Percentiles rank a stretch among this genome's conserved stretches.
These are phyloP conservation scores for Galeopsomyia nigrocyanea DNA, from an alignment of 2,888 invertebrate species.

Conservation along the genomic window DNA sequence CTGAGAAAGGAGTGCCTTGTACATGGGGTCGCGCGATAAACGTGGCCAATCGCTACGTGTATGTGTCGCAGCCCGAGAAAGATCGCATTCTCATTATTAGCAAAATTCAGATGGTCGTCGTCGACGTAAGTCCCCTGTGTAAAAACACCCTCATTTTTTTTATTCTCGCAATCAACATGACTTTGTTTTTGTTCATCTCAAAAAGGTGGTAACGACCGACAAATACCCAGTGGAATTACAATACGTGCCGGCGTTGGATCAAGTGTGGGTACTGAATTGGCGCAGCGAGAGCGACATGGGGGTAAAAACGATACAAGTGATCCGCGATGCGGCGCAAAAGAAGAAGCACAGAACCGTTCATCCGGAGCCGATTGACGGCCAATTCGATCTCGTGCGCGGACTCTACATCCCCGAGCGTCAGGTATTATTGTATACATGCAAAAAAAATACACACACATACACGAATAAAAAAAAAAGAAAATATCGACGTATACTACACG, in stretches of 20 bases:
- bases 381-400: slow-evolving; percentile 79
- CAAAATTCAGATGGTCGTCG: slow-evolving; percentile 79
- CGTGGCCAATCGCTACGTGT: slow-evolving; percentile 80
- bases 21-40: slow-evolving; percentile 81
- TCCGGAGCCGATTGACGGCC: slow-evolving; percentile 81
- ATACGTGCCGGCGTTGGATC: slow-evolving; percentile 80
- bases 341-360: slow-evolving; percentile 80
- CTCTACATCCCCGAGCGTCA: slow-evolving; percentile 75
- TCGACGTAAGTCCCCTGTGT: slow-evolving; percentile 72
- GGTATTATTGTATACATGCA: slow-evolving; percentile 61
- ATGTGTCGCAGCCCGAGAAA: slow-evolving; percentile 79
- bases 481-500: neutral
- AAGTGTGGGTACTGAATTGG: slow-evolving; percentile 83
- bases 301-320: slow-evolving; percentile 79
- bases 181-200: neutral
- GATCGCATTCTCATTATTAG: slow-evolving; percentile 81
- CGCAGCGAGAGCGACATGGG: slow-evolving; percentile 73
- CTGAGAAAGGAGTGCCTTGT: slow-evolving; percentile 77
- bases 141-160: too few species aligned
- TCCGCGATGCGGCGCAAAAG: slow-evolving; percentile 80
- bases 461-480: neutral
- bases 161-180: too few species aligned
- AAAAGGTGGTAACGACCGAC: slow-evolving; percentile 78
- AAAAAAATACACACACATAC: neutral
- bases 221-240: slow-evolving; percentile 79